Evolutionary conservation across 2,888 invertebrate genomes (phyloP).

Genomic region (Ganaspis brasiliensis): DNA sequence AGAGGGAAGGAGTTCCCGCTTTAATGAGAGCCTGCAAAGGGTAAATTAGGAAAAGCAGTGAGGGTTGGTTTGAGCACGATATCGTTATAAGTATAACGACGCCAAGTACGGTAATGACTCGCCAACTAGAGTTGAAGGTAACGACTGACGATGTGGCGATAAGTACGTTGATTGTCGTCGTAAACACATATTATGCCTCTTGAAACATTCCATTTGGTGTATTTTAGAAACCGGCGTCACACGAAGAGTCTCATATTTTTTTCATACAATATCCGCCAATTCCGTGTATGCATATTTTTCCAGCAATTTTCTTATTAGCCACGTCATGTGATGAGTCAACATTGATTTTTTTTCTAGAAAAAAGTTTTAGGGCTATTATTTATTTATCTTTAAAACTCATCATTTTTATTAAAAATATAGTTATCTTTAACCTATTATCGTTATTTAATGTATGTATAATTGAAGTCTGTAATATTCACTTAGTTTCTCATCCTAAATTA

Average conservation of each 20-base stretch:
- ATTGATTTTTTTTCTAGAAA: background rate
- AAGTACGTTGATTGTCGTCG: constrained; percentile 36
- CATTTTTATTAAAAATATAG: too few relatives aligned
- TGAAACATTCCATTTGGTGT: constrained; percentile 36
- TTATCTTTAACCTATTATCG: too few relatives aligned
- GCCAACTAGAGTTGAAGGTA: constrained; percentile 35
- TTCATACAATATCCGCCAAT: background rate
- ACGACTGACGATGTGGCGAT: constrained; percentile 32
- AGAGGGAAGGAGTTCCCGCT: constrained; percentile 18
- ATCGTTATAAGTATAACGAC: constrained; percentile 24
- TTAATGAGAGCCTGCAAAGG: constrained; percentile 32
- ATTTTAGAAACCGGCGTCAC: constrained; percentile 21
- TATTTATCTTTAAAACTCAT: too few relatives aligned
- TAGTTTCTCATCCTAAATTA: too few relatives aligned
- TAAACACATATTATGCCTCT: constrained; percentile 20
- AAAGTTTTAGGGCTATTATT: too few relatives aligned
- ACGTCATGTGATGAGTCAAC: constrained; percentile 16
- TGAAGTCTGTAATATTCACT: too few relatives aligned
- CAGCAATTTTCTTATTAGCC: constrained; percentile 11
- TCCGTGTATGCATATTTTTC: background rate
- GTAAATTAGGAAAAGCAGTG: constrained; percentile 30
- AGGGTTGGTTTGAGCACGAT: constrained; percentile 35
- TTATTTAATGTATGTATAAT: too few relatives aligned
- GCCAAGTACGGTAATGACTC: constrained; percentile 34
- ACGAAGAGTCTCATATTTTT: background rate